A percentile compares a stretch with the other conserved stretches of the same genome.
Evolutionary conservation across 2,797 vertebrate genomes (phyloP).

Genomic region (Lepus oiostolus): DNA sequence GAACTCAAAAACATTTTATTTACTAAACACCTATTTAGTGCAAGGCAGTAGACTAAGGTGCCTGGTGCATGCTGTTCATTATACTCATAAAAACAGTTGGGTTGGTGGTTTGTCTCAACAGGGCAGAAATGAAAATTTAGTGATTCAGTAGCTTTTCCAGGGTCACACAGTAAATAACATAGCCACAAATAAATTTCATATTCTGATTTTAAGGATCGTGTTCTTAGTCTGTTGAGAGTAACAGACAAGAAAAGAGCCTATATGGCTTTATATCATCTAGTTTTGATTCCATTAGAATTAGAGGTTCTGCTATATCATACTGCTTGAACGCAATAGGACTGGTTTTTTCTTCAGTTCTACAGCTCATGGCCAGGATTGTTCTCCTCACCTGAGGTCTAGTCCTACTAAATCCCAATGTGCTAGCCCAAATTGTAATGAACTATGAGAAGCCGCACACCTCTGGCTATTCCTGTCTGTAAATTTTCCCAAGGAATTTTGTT

Average conservation of each 20-base stretch:
- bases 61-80: neutral
- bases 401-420: neutral
- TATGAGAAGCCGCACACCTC: neutral
- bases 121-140: neutral
- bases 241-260: neutral
- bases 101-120: neutral
- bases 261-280: neutral
- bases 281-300: neutral
- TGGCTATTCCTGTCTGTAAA: neutral
- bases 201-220: neutral
- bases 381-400: neutral
- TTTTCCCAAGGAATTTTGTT: neutral
- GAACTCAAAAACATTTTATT: neutral
- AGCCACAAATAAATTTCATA: neutral
- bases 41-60: neutral
- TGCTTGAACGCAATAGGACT: no score
- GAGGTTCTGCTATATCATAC: neutral
- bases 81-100: neutral
- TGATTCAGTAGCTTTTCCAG: neutral
- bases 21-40: neutral
- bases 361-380: neutral
- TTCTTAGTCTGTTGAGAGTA: neutral
- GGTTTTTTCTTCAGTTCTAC: neutral
- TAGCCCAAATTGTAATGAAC: neutral
- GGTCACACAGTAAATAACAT: neutral